phyloP scores from a whole-genome alignment of 2,113 vertebrate species.

The Irena cyanogastra region DNA sequence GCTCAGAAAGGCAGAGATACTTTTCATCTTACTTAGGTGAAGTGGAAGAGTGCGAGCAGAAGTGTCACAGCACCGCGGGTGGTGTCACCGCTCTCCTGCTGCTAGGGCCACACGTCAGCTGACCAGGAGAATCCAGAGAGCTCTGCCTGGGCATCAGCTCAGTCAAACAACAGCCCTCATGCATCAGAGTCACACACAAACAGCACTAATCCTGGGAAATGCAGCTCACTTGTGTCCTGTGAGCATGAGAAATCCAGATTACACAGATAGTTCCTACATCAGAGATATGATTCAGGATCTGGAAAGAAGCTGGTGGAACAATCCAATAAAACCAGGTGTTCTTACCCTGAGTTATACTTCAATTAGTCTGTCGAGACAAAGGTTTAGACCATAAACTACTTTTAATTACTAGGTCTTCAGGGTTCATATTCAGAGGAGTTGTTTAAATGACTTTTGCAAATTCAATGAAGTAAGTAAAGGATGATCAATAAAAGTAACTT shows the following conservation, averaged over 20 bases:
- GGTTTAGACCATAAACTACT: neutral
- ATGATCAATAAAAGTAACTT: neutral
- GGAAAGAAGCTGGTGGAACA: neutral
- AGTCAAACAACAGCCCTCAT: neutral
- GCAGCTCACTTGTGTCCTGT: neutral
- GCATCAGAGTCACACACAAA: accelerated
- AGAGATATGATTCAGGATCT: neutral
- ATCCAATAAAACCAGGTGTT: neutral
- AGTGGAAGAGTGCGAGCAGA: neutral
- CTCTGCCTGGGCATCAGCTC: neutral
- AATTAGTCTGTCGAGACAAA: neutral
- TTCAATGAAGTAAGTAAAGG: neutral
- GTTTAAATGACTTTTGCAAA: neutral
- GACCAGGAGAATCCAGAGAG: neutral
- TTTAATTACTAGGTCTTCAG: neutral
- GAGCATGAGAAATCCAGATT: neutral
- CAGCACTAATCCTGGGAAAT: neutral
- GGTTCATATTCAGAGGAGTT: neutral
- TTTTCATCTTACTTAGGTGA: neutral
- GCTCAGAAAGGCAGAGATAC: neutral
- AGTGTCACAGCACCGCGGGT: neutral
- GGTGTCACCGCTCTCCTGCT: neutral
- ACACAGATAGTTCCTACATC: neutral
- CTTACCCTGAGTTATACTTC: neutral
- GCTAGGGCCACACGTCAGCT: accelerated